These are phyloP conservation scores for Asobara japonica DNA, from an alignment of 1,140 invertebrate genomes.

Conservation along the genomic window DNA sequence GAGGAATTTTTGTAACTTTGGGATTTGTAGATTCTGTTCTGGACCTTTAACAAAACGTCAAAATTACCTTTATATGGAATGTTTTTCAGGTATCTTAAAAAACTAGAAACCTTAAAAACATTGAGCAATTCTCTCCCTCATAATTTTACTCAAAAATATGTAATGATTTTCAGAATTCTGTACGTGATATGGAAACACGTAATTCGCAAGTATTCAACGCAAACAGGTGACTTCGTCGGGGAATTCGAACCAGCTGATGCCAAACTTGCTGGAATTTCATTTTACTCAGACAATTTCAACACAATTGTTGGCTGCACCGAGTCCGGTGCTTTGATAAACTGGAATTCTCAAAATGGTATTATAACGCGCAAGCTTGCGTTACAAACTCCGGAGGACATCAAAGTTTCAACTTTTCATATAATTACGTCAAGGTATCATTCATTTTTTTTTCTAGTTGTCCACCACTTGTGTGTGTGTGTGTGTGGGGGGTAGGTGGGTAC, in stretches of 20 bases:
- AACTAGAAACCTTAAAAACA: no score
- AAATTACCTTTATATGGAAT: no score
- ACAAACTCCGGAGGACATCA: slow-evolving; percentile 40
- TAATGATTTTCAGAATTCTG: slow-evolving; percentile 63
- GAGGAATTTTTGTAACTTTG: no score
- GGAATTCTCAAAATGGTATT: slow-evolving; percentile 68
- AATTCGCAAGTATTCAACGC: slow-evolving; percentile 70
- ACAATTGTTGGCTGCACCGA: slow-evolving; percentile 68
- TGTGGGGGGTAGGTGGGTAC: no score
- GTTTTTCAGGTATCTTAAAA: no score
- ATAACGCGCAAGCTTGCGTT: slow-evolving; percentile 61
- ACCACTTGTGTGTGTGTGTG: no score
- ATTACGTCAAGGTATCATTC: no score
- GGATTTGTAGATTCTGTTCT: no score
- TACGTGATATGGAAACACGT: slow-evolving; percentile 69
- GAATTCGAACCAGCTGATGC: slow-evolving; percentile 65
- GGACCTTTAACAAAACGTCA: no score
- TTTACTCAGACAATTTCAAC: slow-evolving; percentile 60
- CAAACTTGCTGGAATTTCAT: slow-evolving; percentile 66
- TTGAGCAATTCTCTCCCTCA: no score
- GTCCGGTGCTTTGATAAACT: slow-evolving; percentile 65
- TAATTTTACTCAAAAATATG: no score
- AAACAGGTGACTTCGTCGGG: slow-evolving; percentile 67
- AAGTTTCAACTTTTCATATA: slow-evolving; percentile 62
- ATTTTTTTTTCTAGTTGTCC: no score